Conservation (phyloP, 2,888 invertebrate genomes). For the Eupithecia subumbrata region DNA sequence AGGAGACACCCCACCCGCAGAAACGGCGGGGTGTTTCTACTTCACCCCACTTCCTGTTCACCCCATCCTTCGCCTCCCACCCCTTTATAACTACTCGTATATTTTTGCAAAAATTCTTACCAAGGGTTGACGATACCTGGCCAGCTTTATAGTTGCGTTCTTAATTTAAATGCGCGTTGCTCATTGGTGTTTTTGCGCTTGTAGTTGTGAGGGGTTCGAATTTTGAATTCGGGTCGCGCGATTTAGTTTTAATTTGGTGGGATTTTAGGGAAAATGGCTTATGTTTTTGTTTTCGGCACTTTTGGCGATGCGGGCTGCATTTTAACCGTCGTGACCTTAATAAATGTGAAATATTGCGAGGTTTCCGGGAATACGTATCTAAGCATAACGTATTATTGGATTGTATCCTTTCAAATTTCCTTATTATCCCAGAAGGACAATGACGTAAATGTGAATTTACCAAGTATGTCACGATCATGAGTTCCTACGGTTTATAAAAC, state of each 20-base stretch:
- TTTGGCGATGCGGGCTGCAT: conserved; percentile 54
- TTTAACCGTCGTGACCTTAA: conserved; percentile 31
- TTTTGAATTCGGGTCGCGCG: conserved; percentile 79
- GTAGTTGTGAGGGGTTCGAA: conserved; percentile 67
- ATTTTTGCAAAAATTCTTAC: conserved; percentile 83
- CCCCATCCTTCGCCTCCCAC: conserved; percentile 60
- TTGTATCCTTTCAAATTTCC: no score
- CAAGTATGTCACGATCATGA: no score
- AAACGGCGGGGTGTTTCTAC: conserved; percentile 67
- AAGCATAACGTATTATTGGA: not conserved
- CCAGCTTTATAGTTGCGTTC: conserved; percentile 67
- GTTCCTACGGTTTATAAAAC: no score
- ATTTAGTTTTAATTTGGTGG: conserved; percentile 81
- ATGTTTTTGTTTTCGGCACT: conserved; percentile 65
- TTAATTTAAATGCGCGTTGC: conserved; percentile 67
- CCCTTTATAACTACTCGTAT: conserved; percentile 77
- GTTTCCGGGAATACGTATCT: not conserved
- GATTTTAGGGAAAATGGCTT: conserved; percentile 63
- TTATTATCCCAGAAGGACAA: no score
- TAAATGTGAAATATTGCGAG: conserved; percentile 20
- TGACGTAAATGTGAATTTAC: no score
- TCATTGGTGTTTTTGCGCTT: conserved; percentile 75
- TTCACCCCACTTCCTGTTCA: conserved; percentile 78
- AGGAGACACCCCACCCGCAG: conserved; percentile 81
- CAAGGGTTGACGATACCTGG: conserved; percentile 79